These are phyloP conservation scores for Apogon talboti DNA, from an alignment of 2,797 vertebrate species.

Conservation along the genomic window DNA sequence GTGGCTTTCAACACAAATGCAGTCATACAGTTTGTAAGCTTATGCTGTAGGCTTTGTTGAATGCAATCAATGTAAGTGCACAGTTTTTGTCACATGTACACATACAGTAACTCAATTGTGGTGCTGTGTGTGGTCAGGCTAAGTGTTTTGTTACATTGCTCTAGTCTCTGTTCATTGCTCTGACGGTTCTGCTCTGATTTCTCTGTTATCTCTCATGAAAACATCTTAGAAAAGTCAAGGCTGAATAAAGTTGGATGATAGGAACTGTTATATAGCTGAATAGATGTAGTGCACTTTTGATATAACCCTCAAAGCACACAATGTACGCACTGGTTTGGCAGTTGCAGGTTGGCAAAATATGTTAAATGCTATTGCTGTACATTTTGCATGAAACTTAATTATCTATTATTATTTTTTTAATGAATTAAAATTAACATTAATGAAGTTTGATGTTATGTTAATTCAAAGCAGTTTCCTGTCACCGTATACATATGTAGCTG, in stretches of 20 bases:
- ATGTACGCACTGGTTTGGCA: conserved; percentile 1
- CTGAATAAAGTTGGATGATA: conserved; percentile 21
- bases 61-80: conserved; percentile 53
- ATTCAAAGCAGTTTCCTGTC: not conserved
- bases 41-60: conserved; percentile 47
- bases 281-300: conserved; percentile 18
- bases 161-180: conserved; percentile 17
- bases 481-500: too few species aligned
- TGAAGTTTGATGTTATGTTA: too few species aligned
- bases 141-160: conserved; percentile 32
- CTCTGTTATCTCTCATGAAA: conserved; percentile 22
- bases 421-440: too few species aligned
- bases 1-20: conserved; percentile 50
- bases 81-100: conserved; percentile 48
- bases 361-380: not conserved
- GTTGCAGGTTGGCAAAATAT: conserved; percentile 2
- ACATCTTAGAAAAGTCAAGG: conserved; percentile 10
- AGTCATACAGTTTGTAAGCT: conserved; percentile 39
- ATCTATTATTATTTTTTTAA: too few species aligned
- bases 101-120: conserved; percentile 14
- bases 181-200: conserved; percentile 54
- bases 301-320: not conserved
- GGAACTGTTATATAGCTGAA: conserved; percentile 14
- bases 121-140: conserved; percentile 26
- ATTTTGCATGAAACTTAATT: not conserved